Evolutionary conservation across 1,140 invertebrate species (phyloP).

Genomic region (Nephila pilipes): DNA sequence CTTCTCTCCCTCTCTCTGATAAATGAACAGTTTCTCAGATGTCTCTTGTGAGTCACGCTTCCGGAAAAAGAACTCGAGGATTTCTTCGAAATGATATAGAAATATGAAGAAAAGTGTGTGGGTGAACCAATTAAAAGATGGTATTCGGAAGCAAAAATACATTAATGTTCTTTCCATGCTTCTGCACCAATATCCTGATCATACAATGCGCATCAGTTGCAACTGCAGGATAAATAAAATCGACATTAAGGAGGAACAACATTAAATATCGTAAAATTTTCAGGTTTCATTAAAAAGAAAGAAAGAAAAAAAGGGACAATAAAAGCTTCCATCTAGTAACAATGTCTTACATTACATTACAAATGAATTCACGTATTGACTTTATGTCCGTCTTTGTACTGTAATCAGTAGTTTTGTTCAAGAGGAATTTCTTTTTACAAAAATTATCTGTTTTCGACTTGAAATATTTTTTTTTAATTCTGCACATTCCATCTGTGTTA

Average conservation of each 20-base stretch:
- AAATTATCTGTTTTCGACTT: too few species aligned
- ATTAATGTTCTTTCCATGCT: neutral
- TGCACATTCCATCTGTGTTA: too few species aligned
- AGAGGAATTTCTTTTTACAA: too few species aligned
- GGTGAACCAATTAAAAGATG: neutral
- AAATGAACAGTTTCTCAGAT: neutral
- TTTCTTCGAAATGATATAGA: constrained; percentile 17
- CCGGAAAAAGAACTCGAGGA: neutral
- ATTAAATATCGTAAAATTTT: too few species aligned
- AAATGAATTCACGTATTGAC: too few species aligned
- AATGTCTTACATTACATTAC: too few species aligned
- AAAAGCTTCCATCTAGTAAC: too few species aligned
- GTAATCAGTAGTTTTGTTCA: too few species aligned
- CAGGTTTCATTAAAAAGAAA: too few species aligned
- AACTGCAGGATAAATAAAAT: neutral
- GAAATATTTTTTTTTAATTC: too few species aligned
- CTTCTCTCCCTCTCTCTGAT: neutral
- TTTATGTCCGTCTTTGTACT: too few species aligned
- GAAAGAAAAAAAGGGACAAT: too few species aligned
- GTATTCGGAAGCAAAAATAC: neutral
- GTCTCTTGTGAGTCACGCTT: neutral
- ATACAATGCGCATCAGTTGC: neutral
- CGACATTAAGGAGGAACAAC: neutral
- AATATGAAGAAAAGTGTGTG: neutral
- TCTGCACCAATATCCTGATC: neutral